Base-by-base conservation (phyloP, 2,113 vertebrate genomes). In the Crotalus tigris region DNA sequence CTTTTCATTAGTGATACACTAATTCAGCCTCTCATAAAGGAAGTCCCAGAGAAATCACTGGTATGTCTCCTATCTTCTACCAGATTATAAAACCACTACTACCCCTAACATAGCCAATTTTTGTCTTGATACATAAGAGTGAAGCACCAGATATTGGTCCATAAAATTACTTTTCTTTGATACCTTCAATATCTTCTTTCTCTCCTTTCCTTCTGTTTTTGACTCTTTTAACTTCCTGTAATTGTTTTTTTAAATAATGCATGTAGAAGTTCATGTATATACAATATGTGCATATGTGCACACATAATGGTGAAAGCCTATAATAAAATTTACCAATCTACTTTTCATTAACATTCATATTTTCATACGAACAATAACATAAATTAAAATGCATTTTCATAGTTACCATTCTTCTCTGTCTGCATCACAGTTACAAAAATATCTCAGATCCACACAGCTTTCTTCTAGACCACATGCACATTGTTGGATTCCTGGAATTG, bases 371-470 rank as follows among this genome's bases (percentile, higher is more conserved):
- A 61, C 19, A 54, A 91, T 85, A 24, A 7, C 57, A 58, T 15
- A 64, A 39, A 86, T 44, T 51, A 85, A 26, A 29, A 24, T 61
- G 39, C 58, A 15, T 96, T 91, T 94, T 92, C 94, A 87, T 94
- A 46, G 94, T 98, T 98, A 99, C 99, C 99, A 99, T 94, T 98
- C 94, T 69, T 99, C 98, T 93, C 96, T 97, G 95, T 99, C 99
- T 8, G 99, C 98, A 0, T 99, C 99, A 92, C 99, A 99, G 97
- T 99, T 99, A 97, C 99, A 99, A 97, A 99, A 99, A 96, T 99
- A 98, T 96, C 97, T 98, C 97, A 98, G 98, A 96, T 99, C 99
- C 81, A 98, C 95, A 96, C 99, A 99, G 97, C 98, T 99, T 96
- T 99, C 99, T 89, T 99, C 98, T 96, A 99, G 96, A 96, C 99